These are phyloP conservation scores for Cetonia aurata DNA, from an alignment of 2,888 invertebrate genomes.

Conservation along the genomic window DNA sequence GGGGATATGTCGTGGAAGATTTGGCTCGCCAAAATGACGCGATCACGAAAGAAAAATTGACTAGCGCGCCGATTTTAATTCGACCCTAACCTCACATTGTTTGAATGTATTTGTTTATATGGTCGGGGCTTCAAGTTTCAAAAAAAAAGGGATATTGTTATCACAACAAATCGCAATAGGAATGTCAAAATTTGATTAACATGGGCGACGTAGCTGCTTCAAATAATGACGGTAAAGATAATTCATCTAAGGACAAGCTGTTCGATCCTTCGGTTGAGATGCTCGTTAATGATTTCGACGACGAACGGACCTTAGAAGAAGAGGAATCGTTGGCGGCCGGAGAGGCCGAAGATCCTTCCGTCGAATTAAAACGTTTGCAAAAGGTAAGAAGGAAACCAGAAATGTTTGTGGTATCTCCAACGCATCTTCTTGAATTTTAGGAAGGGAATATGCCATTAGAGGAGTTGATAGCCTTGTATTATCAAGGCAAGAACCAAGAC, in stretches of 20 bases:
- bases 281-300: constrained; percentile 98
- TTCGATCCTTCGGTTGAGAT: constrained; percentile 96
- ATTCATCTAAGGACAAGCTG: constrained; percentile 68
- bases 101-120: constrained; percentile 50
- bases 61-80: constrained; percentile 39
- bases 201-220: constrained; percentile 63
- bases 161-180: constrained; percentile 28
- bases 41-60: constrained; percentile 27
- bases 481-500: constrained; percentile 64
- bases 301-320: constrained; percentile 96
- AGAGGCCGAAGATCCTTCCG: constrained; percentile 85
- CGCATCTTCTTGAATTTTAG: too few relatives aligned
- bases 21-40: constrained; percentile 15
- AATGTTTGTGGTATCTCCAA: neutral
- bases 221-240: constrained; percentile 61
- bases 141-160: neutral
- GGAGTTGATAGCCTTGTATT: constrained; percentile 91
- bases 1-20: neutral
- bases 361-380: constrained; percentile 90
- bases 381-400: constrained; percentile 68
- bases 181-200: constrained; percentile 54
- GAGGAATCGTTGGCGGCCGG: constrained; percentile 95
- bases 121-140: neutral
- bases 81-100: constrained; percentile 51
- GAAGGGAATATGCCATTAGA: constrained; percentile 98